A percentile compares a stretch with the other conserved stretches of the same genome.
These are phyloP conservation scores for Molothrus aeneus DNA, from an alignment of 2,797 vertebrate species.

Conservation along the genomic window DNA sequence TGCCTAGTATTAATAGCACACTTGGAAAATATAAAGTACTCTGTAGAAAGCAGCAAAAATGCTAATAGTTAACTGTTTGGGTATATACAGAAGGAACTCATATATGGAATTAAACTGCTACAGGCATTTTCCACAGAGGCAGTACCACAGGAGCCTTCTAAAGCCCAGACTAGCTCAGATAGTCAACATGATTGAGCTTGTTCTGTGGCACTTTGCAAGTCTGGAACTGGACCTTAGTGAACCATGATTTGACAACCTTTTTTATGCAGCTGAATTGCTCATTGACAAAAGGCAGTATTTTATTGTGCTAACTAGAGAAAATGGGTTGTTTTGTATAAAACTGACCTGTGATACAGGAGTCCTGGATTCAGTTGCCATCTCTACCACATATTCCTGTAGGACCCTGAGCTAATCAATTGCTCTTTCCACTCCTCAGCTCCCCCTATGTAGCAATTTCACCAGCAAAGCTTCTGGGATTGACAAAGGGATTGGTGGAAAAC, in stretches of 20 bases:
- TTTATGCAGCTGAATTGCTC: neutral
- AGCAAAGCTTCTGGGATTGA: neutral
- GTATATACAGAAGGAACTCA: neutral
- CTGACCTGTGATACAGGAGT: neutral
- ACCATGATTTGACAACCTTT: neutral
- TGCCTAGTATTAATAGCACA: neutral
- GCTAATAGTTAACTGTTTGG: neutral
- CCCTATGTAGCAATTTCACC: neutral
- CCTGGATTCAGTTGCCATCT: neutral
- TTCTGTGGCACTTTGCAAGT: neutral
- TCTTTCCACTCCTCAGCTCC: neutral
- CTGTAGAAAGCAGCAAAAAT: neutral
- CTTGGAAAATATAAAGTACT: neutral
- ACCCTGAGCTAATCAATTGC: neutral
- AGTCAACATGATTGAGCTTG: accelerated
- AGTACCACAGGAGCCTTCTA: neutral
- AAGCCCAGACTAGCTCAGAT: neutral
- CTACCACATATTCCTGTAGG: neutral
- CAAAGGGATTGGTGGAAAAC: neutral
- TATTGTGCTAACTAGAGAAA: neutral
- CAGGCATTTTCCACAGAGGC: neutral
- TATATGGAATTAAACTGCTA: neutral
- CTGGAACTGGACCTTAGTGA: neutral
- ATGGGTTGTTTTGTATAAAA: neutral
- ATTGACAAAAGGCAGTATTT: neutral